A percentile compares a stretch with the other conserved stretches of the same genome.
These are phyloP conservation scores for Psittacula cyanocephala DNA, from an alignment of 2,113 vertebrate genomes.

Conservation along the genomic window DNA sequence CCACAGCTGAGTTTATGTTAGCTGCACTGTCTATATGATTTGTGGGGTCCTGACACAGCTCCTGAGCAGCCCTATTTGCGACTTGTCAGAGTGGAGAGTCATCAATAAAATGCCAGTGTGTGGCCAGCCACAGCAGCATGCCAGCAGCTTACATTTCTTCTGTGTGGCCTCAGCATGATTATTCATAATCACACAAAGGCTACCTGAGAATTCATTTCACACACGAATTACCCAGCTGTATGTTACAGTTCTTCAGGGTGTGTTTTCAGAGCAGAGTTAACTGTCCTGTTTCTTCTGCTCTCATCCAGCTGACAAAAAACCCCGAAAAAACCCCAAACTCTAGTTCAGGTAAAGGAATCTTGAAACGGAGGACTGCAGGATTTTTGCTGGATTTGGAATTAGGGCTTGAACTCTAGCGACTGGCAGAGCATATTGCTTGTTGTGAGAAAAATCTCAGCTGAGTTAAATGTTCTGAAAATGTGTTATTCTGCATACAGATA, in stretches of 20 bases:
- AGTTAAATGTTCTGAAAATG: background rate
- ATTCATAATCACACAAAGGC: background rate
- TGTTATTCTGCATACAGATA: background rate
- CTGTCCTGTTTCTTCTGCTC: background rate
- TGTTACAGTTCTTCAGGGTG: background rate
- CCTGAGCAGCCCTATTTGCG: background rate
- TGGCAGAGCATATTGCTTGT: background rate
- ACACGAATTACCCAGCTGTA: background rate
- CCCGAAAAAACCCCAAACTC: background rate
- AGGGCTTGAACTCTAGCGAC: background rate
- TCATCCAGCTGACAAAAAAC: background rate
- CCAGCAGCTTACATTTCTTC: background rate
- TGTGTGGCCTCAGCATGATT: rapidly evolving
- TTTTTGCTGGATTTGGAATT: background rate
- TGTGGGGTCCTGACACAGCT: background rate
- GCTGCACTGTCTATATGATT: background rate
- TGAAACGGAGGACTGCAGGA: background rate
- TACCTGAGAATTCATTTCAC: background rate
- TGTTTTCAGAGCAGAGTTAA: background rate
- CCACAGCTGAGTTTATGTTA: background rate
- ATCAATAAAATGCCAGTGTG: background rate
- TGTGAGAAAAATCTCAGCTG: background rate
- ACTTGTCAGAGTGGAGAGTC: background rate
- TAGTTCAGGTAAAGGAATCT: background rate
- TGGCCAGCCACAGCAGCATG: rapidly evolving